Conservation (phyloP, 2,888 invertebrate species). For the Sinopyrophorus schimmeli region DNA sequence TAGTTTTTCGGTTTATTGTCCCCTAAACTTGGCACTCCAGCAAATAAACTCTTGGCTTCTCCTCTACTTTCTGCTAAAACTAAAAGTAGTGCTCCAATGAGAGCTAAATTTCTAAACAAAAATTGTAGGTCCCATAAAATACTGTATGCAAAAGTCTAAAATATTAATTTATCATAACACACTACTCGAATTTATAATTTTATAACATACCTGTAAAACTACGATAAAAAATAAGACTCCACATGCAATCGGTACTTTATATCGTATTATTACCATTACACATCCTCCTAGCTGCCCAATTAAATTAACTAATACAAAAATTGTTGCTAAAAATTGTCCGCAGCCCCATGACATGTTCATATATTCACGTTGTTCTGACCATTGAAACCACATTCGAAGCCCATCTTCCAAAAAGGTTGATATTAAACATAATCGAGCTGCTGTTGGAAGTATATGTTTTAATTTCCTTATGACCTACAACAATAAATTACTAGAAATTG, state of each 20-base stretch:
- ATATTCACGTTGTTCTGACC: constrained; percentile 95
- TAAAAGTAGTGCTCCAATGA: constrained; percentile 94
- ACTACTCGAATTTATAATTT: not conserved
- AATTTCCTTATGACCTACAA: constrained; percentile 89
- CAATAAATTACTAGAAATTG: no score
- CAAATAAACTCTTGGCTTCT: constrained; percentile 93
- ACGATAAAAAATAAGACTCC: constrained; percentile 94
- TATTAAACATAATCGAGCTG: constrained; percentile 94
- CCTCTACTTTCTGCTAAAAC: constrained; percentile 95
- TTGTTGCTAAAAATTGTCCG: constrained; percentile 88
- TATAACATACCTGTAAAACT: constrained; percentile 78
- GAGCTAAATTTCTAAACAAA: constrained; percentile 91
- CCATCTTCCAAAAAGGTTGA: constrained; percentile 99
- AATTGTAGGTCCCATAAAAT: constrained; percentile 99
- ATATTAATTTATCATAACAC: constrained; percentile 27
- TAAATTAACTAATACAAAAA: constrained; percentile 95
- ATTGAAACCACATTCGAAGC: constrained; percentile 98
- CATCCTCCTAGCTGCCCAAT: constrained; percentile 96
- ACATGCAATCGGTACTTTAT: constrained; percentile 89
- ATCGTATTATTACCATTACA: constrained; percentile 91
- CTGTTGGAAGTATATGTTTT: constrained; percentile 90
- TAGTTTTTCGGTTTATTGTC: constrained; percentile 98
- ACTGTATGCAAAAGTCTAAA: constrained; percentile 90
- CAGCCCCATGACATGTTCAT: constrained; percentile 98
- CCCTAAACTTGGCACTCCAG: constrained; percentile 88